Percentiles rank a stretch among this genome's conserved stretches.
Evolutionary conservation across 2,797 vertebrate genomes (phyloP).

Genomic region (Buceros bicornis): DNA sequence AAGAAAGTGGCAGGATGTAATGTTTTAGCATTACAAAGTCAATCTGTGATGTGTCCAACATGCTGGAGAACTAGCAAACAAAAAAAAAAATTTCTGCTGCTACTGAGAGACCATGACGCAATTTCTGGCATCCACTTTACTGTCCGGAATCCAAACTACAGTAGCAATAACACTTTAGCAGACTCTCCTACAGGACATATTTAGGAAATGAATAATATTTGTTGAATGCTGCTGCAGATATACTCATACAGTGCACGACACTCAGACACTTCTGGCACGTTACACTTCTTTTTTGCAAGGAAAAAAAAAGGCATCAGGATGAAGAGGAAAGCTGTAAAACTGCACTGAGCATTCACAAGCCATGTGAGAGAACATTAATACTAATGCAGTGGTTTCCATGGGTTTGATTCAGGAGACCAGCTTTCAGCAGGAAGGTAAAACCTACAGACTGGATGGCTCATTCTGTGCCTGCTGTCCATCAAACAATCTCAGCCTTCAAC

Average conservation of each 20-base stretch:
- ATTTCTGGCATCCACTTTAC: conserved; percentile 46
- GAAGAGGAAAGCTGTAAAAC: not conserved
- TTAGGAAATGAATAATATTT: conserved; percentile 51
- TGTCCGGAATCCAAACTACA: conserved; percentile 23
- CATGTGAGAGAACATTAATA: not conserved
- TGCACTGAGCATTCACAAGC: not conserved
- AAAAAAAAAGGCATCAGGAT: not conserved
- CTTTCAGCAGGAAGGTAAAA: not conserved
- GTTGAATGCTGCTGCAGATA: not conserved
- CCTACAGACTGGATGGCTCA: not conserved
- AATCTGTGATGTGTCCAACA: conserved; percentile 13
- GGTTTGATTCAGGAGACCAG: not conserved
- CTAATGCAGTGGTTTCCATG: not conserved
- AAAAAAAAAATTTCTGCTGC: not conserved
- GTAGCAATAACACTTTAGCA: conserved; percentile 54
- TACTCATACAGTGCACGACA: not conserved
- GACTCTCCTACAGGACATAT: conserved; percentile 9
- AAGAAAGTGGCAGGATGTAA: conserved; percentile 11
- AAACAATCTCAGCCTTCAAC: not conserved
- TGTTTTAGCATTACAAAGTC: conserved; percentile 37
- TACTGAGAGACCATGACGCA: conserved; percentile 50
- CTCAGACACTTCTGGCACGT: not conserved
- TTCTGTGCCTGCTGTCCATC: not conserved
- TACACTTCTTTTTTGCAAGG: not conserved
- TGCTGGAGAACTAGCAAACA: not conserved